Conservation (phyloP, 2,113 vertebrate species). For the Mesitornis unicolor region DNA sequence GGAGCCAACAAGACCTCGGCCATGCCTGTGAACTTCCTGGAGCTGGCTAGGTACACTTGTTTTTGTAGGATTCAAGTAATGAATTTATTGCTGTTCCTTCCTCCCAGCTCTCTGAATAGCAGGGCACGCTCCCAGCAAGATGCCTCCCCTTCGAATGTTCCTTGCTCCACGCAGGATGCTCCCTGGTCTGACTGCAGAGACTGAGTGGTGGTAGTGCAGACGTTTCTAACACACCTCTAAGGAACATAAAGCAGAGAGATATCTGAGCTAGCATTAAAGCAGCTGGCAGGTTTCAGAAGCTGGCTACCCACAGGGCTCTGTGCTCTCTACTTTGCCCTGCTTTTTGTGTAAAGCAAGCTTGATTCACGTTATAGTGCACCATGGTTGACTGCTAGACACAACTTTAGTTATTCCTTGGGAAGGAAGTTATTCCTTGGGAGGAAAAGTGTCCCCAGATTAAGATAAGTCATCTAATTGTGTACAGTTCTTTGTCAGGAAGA, state of each 20-base stretch:
- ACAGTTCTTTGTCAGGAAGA: not conserved
- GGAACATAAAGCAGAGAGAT: not conserved
- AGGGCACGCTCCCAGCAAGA: not conserved
- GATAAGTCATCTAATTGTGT: too few relatives aligned
- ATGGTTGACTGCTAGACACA: not conserved
- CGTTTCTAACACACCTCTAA: not conserved
- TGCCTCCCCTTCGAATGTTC: not conserved
- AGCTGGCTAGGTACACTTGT: not conserved
- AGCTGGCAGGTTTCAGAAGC: not conserved
- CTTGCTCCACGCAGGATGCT: not conserved
- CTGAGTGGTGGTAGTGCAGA: not conserved
- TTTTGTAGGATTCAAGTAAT: not conserved
- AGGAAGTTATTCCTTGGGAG: not conserved
- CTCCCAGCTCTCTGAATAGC: not conserved
- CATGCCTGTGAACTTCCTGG: not conserved
- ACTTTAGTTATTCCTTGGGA: not conserved
- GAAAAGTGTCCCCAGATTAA: not conserved
- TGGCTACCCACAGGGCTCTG: not conserved
- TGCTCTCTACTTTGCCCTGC: not conserved
- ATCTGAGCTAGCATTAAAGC: not conserved
- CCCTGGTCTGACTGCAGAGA: not conserved
- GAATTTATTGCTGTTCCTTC: not conserved
- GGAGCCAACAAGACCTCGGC: not conserved
- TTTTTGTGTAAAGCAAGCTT: not conserved
- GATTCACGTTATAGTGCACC: not conserved